Base-by-base conservation (phyloP, 2,888 invertebrate species). In the Nemapogon koenigi region DNA sequence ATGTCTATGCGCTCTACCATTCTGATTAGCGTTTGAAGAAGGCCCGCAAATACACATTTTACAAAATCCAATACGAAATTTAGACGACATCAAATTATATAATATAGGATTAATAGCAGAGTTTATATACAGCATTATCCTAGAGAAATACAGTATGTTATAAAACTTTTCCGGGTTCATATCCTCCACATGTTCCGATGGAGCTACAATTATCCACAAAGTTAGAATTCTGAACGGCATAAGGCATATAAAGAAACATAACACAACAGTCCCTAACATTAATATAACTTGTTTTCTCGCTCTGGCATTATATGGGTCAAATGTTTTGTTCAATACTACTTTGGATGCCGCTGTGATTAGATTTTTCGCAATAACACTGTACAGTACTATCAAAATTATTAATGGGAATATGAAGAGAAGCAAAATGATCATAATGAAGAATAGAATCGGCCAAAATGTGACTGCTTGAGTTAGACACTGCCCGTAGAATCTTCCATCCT, bases 51-150 rank as follows among this genome's bases (percentile, higher is more conserved):
- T 81, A 52, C 86, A 89, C 0, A 90, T 81, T 53, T 82, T 83
- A 39, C 87, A 78, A 52, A 92, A 92, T 1, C 91, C 91, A 39
- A 86, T 83, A 2, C 94, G 85, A 58, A 95, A 95, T 69, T 93
- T 94, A 2, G 92, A 91, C 28, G 92, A 93, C 89, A 94, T 92
- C 45, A 94, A 75, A 61, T 94, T 94, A 61, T 95, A 95, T n/a
- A 95, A 73, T 48, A 94, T 89, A 1, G 94, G 94, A 66, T 95
- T 94, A 47, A 93, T 84, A 27, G 93, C 94, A 3, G 94, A 94
- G 65, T 95, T 94, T 43, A 94, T 79, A 55, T 94, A 94, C 37
- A 91, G 75, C 89, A 94, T 90, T 35, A 92, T 87, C 46, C 94
- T 83, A 44, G 90, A 89, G 59, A 93, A 91, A 61, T 90, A 91